Percentiles rank a stretch among this genome's conserved stretches.
Conservation (phyloP, 2,797 vertebrate genomes). For the Muscicapa comitata region DNA sequence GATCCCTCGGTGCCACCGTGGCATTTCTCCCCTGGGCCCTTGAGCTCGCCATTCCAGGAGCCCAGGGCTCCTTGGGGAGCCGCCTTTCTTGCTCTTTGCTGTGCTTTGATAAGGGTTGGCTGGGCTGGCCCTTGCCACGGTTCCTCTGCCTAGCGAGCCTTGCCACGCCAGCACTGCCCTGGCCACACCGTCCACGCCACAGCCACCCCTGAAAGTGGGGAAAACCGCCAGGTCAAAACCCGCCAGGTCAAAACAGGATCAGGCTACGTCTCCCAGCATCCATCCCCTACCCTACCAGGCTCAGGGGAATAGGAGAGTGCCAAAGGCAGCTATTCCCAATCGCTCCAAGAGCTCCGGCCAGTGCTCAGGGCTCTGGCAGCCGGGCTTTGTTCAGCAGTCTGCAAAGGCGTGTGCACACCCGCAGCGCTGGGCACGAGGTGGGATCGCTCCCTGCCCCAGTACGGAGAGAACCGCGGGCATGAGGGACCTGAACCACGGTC, state of each 20-base stretch:
- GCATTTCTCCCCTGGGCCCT: neutral
- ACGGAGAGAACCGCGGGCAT: neutral
- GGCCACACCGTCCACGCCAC: rapidly evolving
- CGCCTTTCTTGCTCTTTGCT: rapidly evolving
- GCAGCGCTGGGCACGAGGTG: neutral
- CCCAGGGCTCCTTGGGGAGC: neutral
- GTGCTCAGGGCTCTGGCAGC: neutral
- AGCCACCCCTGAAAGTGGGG: neutral
- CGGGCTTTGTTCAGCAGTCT: neutral
- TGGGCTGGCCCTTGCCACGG: neutral
- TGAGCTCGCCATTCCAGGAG: rapidly evolving
- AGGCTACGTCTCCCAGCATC: neutral
- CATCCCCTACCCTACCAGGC: neutral
- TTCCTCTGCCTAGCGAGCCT: neutral
- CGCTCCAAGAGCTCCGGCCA: neutral
- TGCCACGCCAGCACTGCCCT: neutral
- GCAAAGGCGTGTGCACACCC: neutral
- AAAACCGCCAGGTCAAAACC: rapidly evolving
- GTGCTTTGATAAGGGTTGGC: neutral
- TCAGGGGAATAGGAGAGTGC: neutral
- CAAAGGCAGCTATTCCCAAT: neutral
- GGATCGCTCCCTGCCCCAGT: neutral
- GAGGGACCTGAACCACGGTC: neutral
- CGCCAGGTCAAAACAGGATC: rapidly evolving
- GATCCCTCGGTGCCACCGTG: rapidly evolving